Evolutionary conservation across 2,113 vertebrate genomes (phyloP).

Genomic region (Perca flavescens): DNA sequence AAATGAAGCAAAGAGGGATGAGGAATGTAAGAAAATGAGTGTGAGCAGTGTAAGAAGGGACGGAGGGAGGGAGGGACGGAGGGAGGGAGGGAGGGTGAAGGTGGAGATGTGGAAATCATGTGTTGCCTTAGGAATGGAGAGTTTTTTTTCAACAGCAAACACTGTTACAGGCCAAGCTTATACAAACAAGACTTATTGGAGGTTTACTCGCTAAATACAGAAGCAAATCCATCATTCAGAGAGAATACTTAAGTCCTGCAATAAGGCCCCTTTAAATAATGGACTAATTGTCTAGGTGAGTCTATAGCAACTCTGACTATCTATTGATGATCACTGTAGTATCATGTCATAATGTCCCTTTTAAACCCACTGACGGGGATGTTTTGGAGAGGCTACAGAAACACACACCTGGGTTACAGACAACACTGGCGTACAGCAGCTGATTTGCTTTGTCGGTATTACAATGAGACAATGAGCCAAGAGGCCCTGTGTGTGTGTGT

Average conservation of each 20-base stretch:
- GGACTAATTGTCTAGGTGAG: neutral
- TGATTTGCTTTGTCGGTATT: constrained; percentile 74
- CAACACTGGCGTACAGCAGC: constrained; percentile 66
- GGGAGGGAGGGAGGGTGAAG: neutral
- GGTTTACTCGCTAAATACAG: constrained; percentile 3
- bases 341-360: constrained; percentile 28
- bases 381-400: constrained; percentile 59
- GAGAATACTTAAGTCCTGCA: neutral
- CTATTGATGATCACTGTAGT: constrained; percentile 25
- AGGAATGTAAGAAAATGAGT: constrained; percentile 36
- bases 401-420: constrained; percentile 75
- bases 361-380: constrained; percentile 43
- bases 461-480: constrained; percentile 74
- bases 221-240: neutral
- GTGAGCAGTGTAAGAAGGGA: constrained; percentile 4
- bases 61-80: neutral
- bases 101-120: constrained; percentile 38
- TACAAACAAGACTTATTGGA: constrained; percentile 4
- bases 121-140: constrained; percentile 49
- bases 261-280: neutral
- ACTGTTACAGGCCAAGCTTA: constrained; percentile 21
- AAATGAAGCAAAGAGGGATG: constrained; percentile 21
- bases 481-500: constrained; percentile 46
- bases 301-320: constrained; percentile 8
- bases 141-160: constrained; percentile 33